Evolutionary conservation across 2,797 vertebrate genomes (phyloP), one percentile per base, ranked within the genome.

Genomic region (Manis crassicaudata): DNA sequence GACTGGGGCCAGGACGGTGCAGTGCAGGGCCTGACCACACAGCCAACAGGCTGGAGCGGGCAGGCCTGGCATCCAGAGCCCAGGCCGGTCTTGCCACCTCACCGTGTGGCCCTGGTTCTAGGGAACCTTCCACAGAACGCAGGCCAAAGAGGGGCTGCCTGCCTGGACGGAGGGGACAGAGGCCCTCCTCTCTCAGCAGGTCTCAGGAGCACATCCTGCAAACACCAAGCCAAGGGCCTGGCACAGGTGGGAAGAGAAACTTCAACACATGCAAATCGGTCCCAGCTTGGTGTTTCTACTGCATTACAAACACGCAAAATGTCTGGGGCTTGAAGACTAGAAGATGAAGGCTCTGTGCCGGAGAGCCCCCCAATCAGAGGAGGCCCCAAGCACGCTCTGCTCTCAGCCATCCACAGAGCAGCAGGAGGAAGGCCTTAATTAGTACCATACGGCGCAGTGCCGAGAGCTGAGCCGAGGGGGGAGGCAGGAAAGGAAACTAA

Each of bases 371-470:
- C n/a, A 3, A 7, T 1, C 1, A 0, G 60, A 50, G 85, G 65
- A 88, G 85, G 60, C 84, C 83, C 72, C 91, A 27, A 16, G 52
- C n/a, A 21, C 46, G 91, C 52, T 32, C 52, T 43, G 50, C 72
- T 50, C 62, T 52, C 73, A 18, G 25, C 32, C 3, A 1, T 27
- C 37, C 37, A 7, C 3, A 0, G 32, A 73, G 88, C 56, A 16
- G 35, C 6, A 32, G 68, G 85, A 56, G n/a, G 95, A 93, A 94
- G 96, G 73, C 50, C 79, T 75, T 97, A 97, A 97, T 94, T 20
- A 54, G 85, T 32, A 92, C 96, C 95, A 96, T 23, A 92, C 11
- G 83, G 82, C 7, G 54, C 5, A 0, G 43, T 13, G 43, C 40
- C 4, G 13, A 4, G 35, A 10, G 27, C 14, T 0, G 0, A 60